phyloP scores from a whole-genome alignment of 2,888 invertebrate species.

The Rhagium mordax region DNA sequence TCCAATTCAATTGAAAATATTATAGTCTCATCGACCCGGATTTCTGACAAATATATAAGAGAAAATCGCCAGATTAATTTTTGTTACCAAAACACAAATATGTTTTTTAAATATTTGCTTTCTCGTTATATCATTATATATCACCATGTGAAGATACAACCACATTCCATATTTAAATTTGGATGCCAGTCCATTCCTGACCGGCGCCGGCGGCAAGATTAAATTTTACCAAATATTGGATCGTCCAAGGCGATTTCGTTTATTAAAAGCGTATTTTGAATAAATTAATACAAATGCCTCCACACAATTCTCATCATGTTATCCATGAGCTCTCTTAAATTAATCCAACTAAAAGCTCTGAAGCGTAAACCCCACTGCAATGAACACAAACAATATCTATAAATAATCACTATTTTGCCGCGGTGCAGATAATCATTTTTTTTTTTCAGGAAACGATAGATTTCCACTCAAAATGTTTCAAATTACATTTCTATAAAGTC shows the following conservation, averaged over 20 bases:
- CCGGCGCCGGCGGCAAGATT: background rate
- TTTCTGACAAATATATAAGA: no score
- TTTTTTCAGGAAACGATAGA: background rate
- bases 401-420: constrained; percentile 3
- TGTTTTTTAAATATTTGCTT: no score
- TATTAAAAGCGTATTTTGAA: constrained; percentile 24
- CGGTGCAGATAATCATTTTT: background rate
- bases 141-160: no score
- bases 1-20: no score
- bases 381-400: background rate
- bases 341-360: constrained; percentile 1
- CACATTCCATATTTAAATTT: background rate
- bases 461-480: no score
- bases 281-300: constrained; percentile 5
- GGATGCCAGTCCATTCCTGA: background rate
- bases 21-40: no score
- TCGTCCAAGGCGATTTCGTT: constrained; percentile 1
- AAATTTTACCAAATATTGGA: background rate
- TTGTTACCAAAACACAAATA: no score
- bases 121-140: no score
- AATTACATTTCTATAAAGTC: background rate
- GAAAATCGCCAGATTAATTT: no score
- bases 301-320: constrained; percentile 1
- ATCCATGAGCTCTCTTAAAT: background rate
- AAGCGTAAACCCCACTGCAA: background rate